phyloP scores from a whole-genome alignment of 2,797 vertebrate genomes.

The Mareca strepera region DNA sequence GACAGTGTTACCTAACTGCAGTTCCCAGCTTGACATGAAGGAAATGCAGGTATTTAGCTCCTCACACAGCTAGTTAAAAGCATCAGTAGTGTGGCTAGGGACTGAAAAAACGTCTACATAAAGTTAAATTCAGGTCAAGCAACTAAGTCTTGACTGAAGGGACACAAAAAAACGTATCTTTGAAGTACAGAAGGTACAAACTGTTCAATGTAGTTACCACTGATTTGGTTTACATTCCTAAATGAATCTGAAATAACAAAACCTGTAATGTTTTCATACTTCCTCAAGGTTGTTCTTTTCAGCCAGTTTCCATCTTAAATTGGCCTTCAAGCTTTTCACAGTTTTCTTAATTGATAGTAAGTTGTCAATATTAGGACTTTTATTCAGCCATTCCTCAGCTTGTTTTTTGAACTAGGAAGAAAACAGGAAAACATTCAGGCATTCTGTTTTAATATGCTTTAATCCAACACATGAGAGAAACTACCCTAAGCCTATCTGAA shows the following conservation, averaged over 20 bases:
- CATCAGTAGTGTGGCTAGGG: background rate
- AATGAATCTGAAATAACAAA: background rate
- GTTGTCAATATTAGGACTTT: conserved; percentile 70
- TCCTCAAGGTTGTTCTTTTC: conserved; percentile 82
- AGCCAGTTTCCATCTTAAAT: conserved; percentile 80
- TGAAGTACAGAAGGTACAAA: background rate
- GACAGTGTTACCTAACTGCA: background rate
- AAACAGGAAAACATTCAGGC: background rate
- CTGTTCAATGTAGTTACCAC: background rate
- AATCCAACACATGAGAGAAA: background rate
- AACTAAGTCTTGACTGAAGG: background rate
- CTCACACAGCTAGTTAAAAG: background rate
- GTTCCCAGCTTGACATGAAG: background rate
- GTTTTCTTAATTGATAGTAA: conserved; percentile 81
- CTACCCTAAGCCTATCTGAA: background rate
- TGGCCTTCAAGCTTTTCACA: conserved; percentile 77
- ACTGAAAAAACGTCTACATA: background rate
- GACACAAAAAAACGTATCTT: background rate
- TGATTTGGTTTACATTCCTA: background rate
- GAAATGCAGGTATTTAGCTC: background rate
- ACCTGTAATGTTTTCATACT: conserved; percentile 64
- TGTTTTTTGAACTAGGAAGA: conserved; percentile 78
- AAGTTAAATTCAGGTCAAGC: background rate
- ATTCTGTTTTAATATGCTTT: background rate
- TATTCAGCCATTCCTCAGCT: conserved; percentile 73